Base-by-base conservation (phyloP, 2,797 vertebrate species). In the Phoebastria nigripes region DNA sequence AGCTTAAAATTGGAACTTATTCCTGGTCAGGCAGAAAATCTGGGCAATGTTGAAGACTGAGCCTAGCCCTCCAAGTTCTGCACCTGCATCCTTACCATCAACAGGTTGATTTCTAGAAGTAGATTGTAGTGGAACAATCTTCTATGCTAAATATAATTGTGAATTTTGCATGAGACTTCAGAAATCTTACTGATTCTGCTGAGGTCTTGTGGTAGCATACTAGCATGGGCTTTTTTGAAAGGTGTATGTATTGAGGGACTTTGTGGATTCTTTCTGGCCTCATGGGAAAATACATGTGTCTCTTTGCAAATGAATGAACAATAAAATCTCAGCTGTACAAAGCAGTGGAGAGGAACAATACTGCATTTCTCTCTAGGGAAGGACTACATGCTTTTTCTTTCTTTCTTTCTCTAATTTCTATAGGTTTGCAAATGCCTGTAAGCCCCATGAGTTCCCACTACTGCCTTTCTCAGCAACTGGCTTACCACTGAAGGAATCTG, bases 281-380 rank as follows among this genome's bases (percentile, higher is more conserved):
- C 61, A 81, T 47, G 39, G 70, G 80, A 66, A 89, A 72, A 11
- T 70, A 70, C 31, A 39, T 12, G 13, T 39, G 44, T 76, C 39
- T 85, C 63, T 80, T 84, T 72, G 82, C 39, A 88, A 92, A 92
- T n/a, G 54, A 92, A 93, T 37, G 65, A 89, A 89, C 65, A 89
- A 29, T 46, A 59, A 87, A 85, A 91, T 31, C 59, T 92, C 77
- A 93, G 42, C 19, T 74, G 33, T 81, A 81, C 49, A 88, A 78
- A 82, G 61, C 21, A 78, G 26, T 37, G 24, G 17, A 78, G 41
- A 92, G 39, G 31, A 94, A 92, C 22, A 90, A 70, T n/a, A 72
- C 28, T 21, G 29, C 29, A 54, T 58, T 76, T 82, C 78, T 87
- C 47, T 42, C 71, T n/a, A 41, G 37, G 33, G 71, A 87, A 87